Percentiles rank a stretch among this genome's conserved stretches.
phyloP scores from a whole-genome alignment of 2,888 invertebrate species.

The Ophioninae sp. region DNA sequence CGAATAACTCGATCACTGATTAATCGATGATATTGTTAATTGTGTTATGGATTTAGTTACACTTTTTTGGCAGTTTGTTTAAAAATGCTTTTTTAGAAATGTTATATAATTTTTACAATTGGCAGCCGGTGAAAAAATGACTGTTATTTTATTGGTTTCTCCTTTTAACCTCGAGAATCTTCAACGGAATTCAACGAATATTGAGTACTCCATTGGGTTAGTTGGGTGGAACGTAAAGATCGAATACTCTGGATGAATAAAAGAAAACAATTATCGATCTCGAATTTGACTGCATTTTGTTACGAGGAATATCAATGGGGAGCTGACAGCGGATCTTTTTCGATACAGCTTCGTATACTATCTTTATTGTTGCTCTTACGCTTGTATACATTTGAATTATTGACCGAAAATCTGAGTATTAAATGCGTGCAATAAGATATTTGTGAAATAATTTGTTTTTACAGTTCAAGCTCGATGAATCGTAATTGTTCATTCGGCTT shows the following conservation, averaged over 20 bases:
- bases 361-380: slow-evolving; percentile 1
- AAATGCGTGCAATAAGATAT: slow-evolving; percentile 58
- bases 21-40: neutral
- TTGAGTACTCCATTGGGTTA: neutral
- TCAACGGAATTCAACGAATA: neutral
- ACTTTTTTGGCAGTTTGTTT: neutral
- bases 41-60: neutral
- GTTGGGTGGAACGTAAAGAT: neutral
- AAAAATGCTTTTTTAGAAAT: neutral
- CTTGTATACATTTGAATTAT: slow-evolving; percentile 5
- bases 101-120: neutral
- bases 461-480: slow-evolving; percentile 45
- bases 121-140: neutral
- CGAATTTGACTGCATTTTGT: neutral
- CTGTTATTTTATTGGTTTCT: neutral
- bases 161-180: neutral
- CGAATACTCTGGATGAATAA: neutral
- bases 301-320: neutral
- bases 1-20: neutral
- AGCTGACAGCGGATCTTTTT: neutral
- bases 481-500: slow-evolving; percentile 48
- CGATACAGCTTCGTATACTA: neutral
- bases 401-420: slow-evolving; percentile 47
- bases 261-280: neutral
- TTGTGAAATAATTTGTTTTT: slow-evolving; percentile 45